phyloP scores from a whole-genome alignment of 2,888 invertebrate species.

The Pilophorus perplexus region DNA sequence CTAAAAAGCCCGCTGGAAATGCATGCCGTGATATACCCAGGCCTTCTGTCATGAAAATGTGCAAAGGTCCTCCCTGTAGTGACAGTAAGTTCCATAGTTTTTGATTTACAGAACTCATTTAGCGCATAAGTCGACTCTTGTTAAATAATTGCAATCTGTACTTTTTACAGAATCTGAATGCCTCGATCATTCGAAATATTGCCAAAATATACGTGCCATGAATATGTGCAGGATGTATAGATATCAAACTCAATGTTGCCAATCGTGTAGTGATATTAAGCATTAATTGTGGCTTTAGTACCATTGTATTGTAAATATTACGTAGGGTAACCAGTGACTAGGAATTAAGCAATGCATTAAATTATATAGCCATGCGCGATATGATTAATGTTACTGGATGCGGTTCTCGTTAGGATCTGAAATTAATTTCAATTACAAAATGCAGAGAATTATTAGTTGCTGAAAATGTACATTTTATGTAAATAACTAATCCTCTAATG shows the following conservation, averaged over 20 bases:
- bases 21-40: slow-evolving; percentile 76
- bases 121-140: slow-evolving; percentile 14
- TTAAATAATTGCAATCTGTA: slow-evolving; percentile 35
- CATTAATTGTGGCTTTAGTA: slow-evolving; percentile 38
- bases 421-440: not conserved
- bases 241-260: slow-evolving; percentile 84
- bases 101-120: slow-evolving; percentile 31
- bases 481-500: slow-evolving; percentile 16
- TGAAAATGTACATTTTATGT: slow-evolving; percentile 25
- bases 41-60: slow-evolving; percentile 74
- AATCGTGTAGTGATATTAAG: slow-evolving; percentile 61
- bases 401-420: slow-evolving; percentile 5
- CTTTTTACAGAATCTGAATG: slow-evolving; percentile 63
- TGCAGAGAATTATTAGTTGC: not conserved
- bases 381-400: slow-evolving; percentile 1
- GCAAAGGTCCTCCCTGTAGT: slow-evolving; percentile 68
- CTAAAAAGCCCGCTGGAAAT: slow-evolving; percentile 77
- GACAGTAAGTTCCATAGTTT: slow-evolving; percentile 55
- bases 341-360: not conserved
- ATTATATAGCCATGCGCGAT: slow-evolving; percentile 8
- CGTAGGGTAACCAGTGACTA: not conserved
- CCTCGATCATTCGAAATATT: slow-evolving; percentile 78
- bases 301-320: slow-evolving; percentile 22
- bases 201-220: slow-evolving; percentile 82
- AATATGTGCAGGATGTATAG: slow-evolving; percentile 81